Evolutionary conservation across 53 echinoderm and acorn worm species (phyloP).

Genomic region (Crossaster papposus): DNA sequence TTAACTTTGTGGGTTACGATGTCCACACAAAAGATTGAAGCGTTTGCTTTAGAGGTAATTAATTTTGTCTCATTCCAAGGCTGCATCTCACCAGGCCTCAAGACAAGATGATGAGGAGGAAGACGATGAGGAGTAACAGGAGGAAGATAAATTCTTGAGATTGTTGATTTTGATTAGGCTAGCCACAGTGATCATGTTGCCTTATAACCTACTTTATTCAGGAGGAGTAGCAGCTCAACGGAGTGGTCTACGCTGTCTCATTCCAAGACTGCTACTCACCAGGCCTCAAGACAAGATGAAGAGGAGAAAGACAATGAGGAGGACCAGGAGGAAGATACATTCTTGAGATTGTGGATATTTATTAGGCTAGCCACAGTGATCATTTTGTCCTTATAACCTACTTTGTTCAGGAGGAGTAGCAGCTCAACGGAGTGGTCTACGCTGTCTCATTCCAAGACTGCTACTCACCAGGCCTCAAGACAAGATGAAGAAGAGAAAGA

Average conservation of each 20-base stretch:
- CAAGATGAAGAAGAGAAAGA: conserved; percentile 68
- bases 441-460: conserved; percentile 11
- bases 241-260: conserved; percentile 40
- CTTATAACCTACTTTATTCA: not conserved
- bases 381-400: not conserved
- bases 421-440: conserved; percentile 46
- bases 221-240: conserved; percentile 16
- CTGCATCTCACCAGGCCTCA: no score
- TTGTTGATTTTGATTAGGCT: not conserved
- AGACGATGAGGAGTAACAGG: no score
- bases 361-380: not conserved
- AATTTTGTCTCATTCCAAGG: no score
- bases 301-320: conserved; percentile 52
- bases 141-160: no score
- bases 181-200: not conserved
- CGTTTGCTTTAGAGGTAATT: no score
- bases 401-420: conserved; percentile 3
- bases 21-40: no score
- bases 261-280: conserved; percentile 6
- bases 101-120: no score
- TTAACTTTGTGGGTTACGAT: no score
- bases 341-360: not conserved
- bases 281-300: conserved; percentile 67
- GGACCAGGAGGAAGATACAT: conserved; percentile 59
- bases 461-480: conserved; percentile 26